Evolutionary conservation across 2,113 vertebrate genomes (phyloP), one percentile per base, ranked within the genome.

Genomic region (Oreochromis aureus): DNA sequence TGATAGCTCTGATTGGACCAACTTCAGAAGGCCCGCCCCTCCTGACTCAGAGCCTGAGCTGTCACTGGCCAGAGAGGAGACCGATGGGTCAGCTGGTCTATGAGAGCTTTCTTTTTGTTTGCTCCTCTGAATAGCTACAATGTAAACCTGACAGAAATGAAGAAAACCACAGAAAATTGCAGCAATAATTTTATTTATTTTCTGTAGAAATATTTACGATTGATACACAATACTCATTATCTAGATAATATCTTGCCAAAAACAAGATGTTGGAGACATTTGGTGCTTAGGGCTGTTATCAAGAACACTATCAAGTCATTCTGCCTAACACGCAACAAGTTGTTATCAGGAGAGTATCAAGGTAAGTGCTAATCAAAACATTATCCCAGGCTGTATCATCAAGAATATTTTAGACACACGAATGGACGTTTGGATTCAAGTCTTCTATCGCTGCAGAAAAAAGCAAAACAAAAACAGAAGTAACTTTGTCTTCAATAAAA

Each of bases 91-190:
- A 27, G 88, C 63, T 27, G 89, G 89, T 80, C 59, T 94, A 32
- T 3, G 73, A 3, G 91, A 51, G 39, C 54, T 24, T 53, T 95
- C 94, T 59, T 59, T 91, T 84, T 81, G 92, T n/a, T 78, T 96
- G 93, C 97, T 97, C 83, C 93, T 97, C 95, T 97, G 96, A 76
- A 98, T 94, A 41, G 98, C 98, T 79, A 97, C 97, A 66, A 99
- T 97, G 86, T 99, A 99, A 90, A 99, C 98, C 98, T 99, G 94
- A 48, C 86, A 84, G 15, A 32, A 16, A 51, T 51, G 2, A 76
- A 76, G 16, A 19, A 78, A 48, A 18, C 22, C 41, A 46, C 15
- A 73, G 41, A 27, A 73, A 73, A 48, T 18, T 46, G 22, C 41
- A 73, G 41, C 69, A 73, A 48, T 18, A 73, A 73, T 46, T 1